Percentiles rank a stretch among this genome's conserved stretches.
phyloP scores from a whole-genome alignment of 2,113 vertebrate genomes.

The Catharus bicknelli region DNA sequence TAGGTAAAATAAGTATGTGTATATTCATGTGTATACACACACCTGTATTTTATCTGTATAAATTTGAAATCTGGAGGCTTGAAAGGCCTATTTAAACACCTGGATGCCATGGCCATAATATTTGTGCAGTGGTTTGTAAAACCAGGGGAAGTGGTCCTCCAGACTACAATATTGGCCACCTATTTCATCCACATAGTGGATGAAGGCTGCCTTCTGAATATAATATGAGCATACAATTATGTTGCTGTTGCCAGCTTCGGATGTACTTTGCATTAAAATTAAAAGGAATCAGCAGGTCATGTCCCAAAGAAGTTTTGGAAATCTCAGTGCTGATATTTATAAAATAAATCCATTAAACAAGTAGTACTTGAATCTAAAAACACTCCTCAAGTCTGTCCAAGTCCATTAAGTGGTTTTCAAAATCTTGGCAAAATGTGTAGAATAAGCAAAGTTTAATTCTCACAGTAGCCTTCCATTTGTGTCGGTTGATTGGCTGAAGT shows the following conservation, averaged over 20 bases:
- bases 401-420: conserved; percentile 46
- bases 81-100: not conserved
- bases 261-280: conserved; percentile 32
- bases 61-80: not conserved
- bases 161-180: not conserved
- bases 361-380: conserved; percentile 43
- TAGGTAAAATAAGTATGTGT: not conserved
- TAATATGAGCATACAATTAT: not conserved
- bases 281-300: conserved; percentile 6
- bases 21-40: not conserved
- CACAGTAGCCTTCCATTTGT: not conserved
- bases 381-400: not conserved
- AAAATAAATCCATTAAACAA: conserved; percentile 46
- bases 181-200: not conserved
- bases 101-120: not conserved
- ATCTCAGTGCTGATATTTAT: conserved; percentile 20
- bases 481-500: not conserved
- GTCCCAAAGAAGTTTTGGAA: conserved; percentile 30
- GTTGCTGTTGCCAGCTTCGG: not conserved
- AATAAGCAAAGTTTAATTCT: conserved; percentile 21
- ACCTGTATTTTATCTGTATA: not conserved
- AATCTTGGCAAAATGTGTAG: conserved; percentile 34
- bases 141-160: not conserved
- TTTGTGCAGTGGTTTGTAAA: not conserved
- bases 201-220: not conserved